Evolutionary conservation across 2,888 invertebrate genomes (phyloP), one percentile per base, ranked within the genome.

Genomic region (Pherbina coryleti): DNA sequence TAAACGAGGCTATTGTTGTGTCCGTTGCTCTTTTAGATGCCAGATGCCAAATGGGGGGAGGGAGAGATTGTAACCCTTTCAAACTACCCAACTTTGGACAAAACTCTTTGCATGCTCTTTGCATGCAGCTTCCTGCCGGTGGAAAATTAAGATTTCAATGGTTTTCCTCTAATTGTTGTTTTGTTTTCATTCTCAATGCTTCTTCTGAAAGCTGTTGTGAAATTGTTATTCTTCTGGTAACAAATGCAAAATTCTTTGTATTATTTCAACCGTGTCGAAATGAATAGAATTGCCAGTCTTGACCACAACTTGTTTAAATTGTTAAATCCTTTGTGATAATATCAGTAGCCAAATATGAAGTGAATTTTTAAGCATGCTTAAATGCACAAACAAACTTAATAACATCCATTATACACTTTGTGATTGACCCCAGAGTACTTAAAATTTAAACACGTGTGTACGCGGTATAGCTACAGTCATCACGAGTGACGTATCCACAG

Each of bases 101-200:
- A 60, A 67, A 67, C 19, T 44, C 11, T 44, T 44, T 37, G 2
- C 44, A 67, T 67, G 31, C 11, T 37, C 31, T 34, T 34, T 37
- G 37, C 19, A 11, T 67, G 67, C 67, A 67, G 67, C 22, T 25
- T 67, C 44, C 19, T 44, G 67, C 31, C 14, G 31, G 19, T n/a
- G 67, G 7, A 37, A 66, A 67, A 67, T 67, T 67, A 67, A 67
- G 67, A 67, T 44, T 67, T 44, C 37, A 44, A 14, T 44, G 67
- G 8, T 5, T n/a, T 22, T 66, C 5, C 66, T 66, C 19, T 8
- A 19, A 31, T 34, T 64, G 17, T 64, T 64, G 28, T 5, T 28
- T 64, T 31, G 64, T 66, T 66, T 11, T 60, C 28, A 22, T 60
- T 25, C 25, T 22, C 19, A 14, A 11, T 25, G 57, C 57, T 8